Base-by-base conservation (phyloP, 2,113 vertebrate species). In the Trogon surrucura region DNA sequence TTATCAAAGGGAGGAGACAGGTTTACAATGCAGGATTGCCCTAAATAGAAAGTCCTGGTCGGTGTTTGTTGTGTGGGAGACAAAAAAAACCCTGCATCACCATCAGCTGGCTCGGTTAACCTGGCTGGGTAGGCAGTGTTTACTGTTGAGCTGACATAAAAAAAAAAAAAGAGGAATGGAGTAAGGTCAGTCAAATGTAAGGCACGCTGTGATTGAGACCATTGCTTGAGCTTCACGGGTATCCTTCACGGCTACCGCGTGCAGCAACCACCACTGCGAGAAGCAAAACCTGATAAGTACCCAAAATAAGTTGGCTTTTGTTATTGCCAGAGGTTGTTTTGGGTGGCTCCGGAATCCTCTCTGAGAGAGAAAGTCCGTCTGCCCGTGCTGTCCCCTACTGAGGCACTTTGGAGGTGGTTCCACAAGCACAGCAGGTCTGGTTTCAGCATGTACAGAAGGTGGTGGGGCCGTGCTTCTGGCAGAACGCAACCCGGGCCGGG, bases 21-120 rank as follows among this genome's bases (percentile, higher is more conserved):
- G 61, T 94, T 96, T 94, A 92, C 90, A 91, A 51, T 81, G 48
- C 0, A 0, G 61, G 10, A 16, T 84, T 84, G 69, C 92, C 86
- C 67, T 84, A 88, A 89, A 93, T 89, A 96, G 93, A 94, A 96
- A 74, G 57, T 57, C 51, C 93, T n/a, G 73, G 90, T 71, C 45
- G 54, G 29, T 92, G 92, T 96, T 95, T 93, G 92, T 90, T 87
- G 83, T 94, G 77, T 86, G 83, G 61, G 88, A 92, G 77, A 95
- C 65, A 90, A 93, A 95, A 95, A 36, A 95, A 95, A 36, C 32
- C 69, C 90, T 83, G 85, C 71, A 83, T 92, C 47, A 62, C 82
- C 88, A 38, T 88, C 74, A 62, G 74, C 88, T 82, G 91, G 80
- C 71, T 93, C 21, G 2, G 85, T 85, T 87, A 94, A 88, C 91